Base-by-base conservation (phyloP, 1,140 invertebrate genomes). In the Agraylea sexmaculata region DNA sequence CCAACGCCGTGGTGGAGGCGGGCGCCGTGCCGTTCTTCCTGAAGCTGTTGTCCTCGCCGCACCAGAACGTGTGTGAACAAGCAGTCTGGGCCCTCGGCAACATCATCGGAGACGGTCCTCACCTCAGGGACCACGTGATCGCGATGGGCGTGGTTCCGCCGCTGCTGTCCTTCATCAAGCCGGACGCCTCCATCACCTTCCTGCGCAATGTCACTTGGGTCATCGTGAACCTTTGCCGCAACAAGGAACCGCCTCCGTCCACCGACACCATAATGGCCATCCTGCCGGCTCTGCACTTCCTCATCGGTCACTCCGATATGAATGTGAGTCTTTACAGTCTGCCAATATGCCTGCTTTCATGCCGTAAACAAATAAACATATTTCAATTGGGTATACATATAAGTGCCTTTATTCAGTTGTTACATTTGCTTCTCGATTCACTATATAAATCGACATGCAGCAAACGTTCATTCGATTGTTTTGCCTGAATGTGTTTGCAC, bases 11-110 rank as follows among this genome's bases (percentile, higher is more conserved):
- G 17, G 92, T 99, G 3, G 70, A 76, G 48, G 89, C 88, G 30
- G 87, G 92, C 52, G 94, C 95, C 39, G 93, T 98, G 29, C 93
- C 94, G 37, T 73, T 89, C 31, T 99, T 99, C 65, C 67, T 99
- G 32, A 75, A 87, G 55, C 70, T 99, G 35, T 70, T 99, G 13
- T 71, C 78, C 58, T 98, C 93, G 20, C 78, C 79, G 35, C 90
- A 95, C 64, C 88, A 92, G 54, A 98, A 95, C 70, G 94, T 99
- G 10, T 96, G 93, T 59, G 95, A 99, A 68, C 95, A 99, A 64
- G 90, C 94, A 29, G 93, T 98, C 1, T 99, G 94, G 94, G 94
- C 94, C 19, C 70, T 99, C 56, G 93, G 89, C 49, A 91, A 91
- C 64, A 89, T 91, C 46, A 90, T 90, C 58, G 90, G 91, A 52